Evolutionary conservation across 1,140 invertebrate species (phyloP).

Genomic region (Proctacanthus coquilletti): DNA sequence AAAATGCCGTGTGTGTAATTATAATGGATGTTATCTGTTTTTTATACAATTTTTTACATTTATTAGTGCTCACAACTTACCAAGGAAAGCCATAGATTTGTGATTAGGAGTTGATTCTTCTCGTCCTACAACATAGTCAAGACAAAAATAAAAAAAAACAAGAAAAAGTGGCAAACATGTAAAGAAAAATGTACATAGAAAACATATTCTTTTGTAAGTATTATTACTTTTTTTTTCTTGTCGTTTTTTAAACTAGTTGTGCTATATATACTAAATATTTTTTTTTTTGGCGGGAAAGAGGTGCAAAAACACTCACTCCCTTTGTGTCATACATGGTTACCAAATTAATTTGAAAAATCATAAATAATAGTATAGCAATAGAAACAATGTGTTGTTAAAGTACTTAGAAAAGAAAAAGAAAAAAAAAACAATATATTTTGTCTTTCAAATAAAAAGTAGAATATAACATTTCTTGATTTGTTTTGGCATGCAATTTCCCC

Average conservation of each 20-base stretch:
- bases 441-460: neutral
- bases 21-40: constrained; percentile 16
- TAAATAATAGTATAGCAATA: too few species aligned
- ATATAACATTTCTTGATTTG: too few species aligned
- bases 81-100: constrained; percentile 73
- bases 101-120: constrained; percentile 73
- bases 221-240: constrained; percentile 15
- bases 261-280: too few species aligned
- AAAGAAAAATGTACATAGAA: too few species aligned
- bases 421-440: neutral
- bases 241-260: too few species aligned
- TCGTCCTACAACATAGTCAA: constrained; percentile 48
- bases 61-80: constrained; percentile 69
- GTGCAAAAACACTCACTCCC: too few species aligned
- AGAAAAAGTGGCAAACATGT: constrained; percentile 7
- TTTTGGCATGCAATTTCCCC: constrained; percentile 27
- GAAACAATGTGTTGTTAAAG: too few species aligned
- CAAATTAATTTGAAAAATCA: too few species aligned
- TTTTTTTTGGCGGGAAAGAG: too few species aligned
- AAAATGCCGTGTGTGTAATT: constrained; percentile 34
- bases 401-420: too few species aligned
- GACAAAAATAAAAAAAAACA: constrained; percentile 8
- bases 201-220: neutral
- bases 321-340: too few species aligned
- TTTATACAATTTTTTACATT: constrained; percentile 27